Percentiles rank a stretch among this genome's conserved stretches.
Evolutionary conservation across 2,113 vertebrate species (phyloP).

Genomic region (Parotia lawesii): DNA sequence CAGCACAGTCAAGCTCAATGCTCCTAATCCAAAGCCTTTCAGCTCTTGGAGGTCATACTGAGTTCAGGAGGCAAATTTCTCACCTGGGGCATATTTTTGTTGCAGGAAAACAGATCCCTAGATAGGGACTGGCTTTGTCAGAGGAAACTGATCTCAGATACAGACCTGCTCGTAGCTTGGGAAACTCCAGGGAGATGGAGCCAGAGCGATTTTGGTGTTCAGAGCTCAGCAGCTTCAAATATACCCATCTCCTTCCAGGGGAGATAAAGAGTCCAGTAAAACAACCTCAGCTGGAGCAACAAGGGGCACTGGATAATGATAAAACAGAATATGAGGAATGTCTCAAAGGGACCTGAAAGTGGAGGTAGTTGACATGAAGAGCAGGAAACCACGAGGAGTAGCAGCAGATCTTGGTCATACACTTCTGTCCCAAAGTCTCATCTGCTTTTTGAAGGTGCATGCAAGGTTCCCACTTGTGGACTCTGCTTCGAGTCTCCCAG

Average conservation of each 20-base stretch:
- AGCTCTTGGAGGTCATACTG: background rate
- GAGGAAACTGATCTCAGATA: background rate
- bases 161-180: background rate
- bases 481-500: background rate
- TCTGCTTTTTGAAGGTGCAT: background rate
- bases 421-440: background rate
- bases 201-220: background rate
- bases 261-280: background rate
- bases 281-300: background rate
- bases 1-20: background rate
- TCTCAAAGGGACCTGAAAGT: background rate
- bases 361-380: background rate
- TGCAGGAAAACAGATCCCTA: conserved; percentile 13
- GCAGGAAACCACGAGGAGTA: background rate
- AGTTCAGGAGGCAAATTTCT: conserved; percentile 45
- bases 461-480: background rate
- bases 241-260: background rate
- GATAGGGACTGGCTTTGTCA: conserved; percentile 17
- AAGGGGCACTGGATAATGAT: rapidly evolving
- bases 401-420: rapidly evolving
- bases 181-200: background rate
- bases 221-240: background rate
- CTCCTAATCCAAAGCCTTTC: conserved; percentile 8
- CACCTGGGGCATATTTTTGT: conserved; percentile 20
- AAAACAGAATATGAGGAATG: background rate